These are phyloP conservation scores for Antigone vipio DNA, from an alignment of 2,113 vertebrate genomes.

Conservation along the genomic window DNA sequence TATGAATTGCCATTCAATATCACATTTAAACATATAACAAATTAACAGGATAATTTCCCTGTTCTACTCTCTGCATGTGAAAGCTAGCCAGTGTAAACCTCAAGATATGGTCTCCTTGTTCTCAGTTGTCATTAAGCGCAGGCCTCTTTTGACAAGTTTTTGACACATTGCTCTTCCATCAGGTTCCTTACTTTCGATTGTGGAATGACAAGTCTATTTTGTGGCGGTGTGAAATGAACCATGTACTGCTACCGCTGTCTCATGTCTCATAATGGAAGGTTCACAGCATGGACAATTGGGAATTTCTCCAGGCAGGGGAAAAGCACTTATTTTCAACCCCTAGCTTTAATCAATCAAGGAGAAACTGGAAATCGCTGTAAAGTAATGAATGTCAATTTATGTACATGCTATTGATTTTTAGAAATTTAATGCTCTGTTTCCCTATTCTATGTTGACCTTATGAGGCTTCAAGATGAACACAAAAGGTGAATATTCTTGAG, in stretches of 20 bases:
- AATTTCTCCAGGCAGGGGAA: slow-evolving; percentile 67
- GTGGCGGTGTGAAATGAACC: slow-evolving; percentile 66
- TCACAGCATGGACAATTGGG: slow-evolving; percentile 67
- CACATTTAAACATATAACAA: slow-evolving; percentile 28
- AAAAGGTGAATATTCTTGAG: slow-evolving; percentile 49
- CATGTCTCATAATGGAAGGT: slow-evolving; percentile 71
- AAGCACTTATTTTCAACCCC: slow-evolving; percentile 70
- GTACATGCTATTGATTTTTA: slow-evolving; percentile 60
- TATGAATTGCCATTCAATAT: slow-evolving; percentile 18
- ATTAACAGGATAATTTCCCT: slow-evolving; percentile 33
- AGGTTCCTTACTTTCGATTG: slow-evolving; percentile 66
- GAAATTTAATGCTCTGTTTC: slow-evolving; percentile 64
- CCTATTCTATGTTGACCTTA: slow-evolving; percentile 60
- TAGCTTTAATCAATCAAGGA: slow-evolving; percentile 72
- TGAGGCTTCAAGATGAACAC: slow-evolving; percentile 33
- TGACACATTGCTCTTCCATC: slow-evolving; percentile 65
- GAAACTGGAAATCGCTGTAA: slow-evolving; percentile 62
- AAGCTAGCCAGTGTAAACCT: background rate
- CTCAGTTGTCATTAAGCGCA: slow-evolving; percentile 35
- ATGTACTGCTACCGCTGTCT: slow-evolving; percentile 57
- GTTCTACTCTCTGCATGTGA: background rate
- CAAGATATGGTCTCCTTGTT: slow-evolving; percentile 15
- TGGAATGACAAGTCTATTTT: slow-evolving; percentile 72
- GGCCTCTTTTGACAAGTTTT: slow-evolving; percentile 60
- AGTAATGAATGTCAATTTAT: slow-evolving; percentile 67